Evolutionary conservation across 1,140 invertebrate genomes (phyloP), one percentile per base, ranked within the genome.

Genomic region (Hydropsyche tenuis): DNA sequence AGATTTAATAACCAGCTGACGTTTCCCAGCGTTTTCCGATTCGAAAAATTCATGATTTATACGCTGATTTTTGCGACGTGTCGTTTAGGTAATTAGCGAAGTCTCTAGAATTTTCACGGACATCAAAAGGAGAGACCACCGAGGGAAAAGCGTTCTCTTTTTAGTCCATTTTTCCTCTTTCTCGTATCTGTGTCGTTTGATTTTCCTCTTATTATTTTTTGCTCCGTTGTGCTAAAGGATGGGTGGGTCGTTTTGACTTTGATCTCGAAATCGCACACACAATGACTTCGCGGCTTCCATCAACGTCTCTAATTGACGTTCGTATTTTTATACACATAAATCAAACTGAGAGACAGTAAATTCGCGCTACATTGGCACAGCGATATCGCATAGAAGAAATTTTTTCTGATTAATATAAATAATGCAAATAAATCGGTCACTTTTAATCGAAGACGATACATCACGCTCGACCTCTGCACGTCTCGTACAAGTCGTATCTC

Each of bases 71-170:
- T 68, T 20, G n/a, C 23, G 9, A 30, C 22, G n/a, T 68, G 65
- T 68, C 65, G 46, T 48, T 14, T 16, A 68, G 65, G 23, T 68
- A 68, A 68, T 68, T 68, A 68, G 65, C 25, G 65, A 25, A 43
- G 22, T 68, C 45, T 27, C 23, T 4, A 60, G 56, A 60, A 60
- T 27, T 60, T 14, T 14, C 56, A 25, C 23, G 22, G 3, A 65
- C 2, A 65, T 65, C 30, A 42, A 65, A 65, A 1, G 18, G 37
- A 37, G 30, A 11, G 56, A 60, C 56, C 56, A 25, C 22, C 56
- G 20, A 18, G 22, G 1, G 23, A 60, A 60, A 25, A 23, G n/a
- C n/a, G n/a, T n/a, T 37, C 30, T 37, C 23, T 9, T 20, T 11
- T 53, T 53, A 18, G 14, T 20, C 2, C 16, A 53, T 53, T 53